Evolutionary conservation across 1,140 invertebrate genomes (phyloP), one percentile per base, ranked within the genome.

Genomic region (Trichonephila clavata): DNA sequence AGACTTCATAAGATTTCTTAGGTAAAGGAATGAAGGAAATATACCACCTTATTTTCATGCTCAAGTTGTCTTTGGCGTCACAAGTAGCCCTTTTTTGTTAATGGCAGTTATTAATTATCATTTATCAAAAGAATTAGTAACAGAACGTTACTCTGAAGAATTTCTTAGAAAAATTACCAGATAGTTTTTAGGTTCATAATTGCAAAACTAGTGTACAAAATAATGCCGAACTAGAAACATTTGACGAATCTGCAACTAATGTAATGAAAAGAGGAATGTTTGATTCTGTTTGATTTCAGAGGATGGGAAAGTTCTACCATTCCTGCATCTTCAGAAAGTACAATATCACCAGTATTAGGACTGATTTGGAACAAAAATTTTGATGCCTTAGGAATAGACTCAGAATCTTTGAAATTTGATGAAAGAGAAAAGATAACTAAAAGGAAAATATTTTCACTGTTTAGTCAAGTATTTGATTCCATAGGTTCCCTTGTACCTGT

Each of bases 171-270:
- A 39, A 83, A n/a, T 43, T 91, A 20, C 43, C 8, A 32, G 27
- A 60, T 32, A 90, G 88, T 24, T 91, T 83, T 65, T 91, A 83
- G 50, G 90, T 83, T 0, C 77, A 61, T 18, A 91, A 91, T 65
- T 50, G n/a, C 16, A 13, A 32, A 32, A 88, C 86, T 7, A 39
- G 10, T 50, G 32, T 65, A 21, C 24, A 21, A 20, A 20, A 21
- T 65, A 14, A 43, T 20, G 18, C 60, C 0, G 18, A 88, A 63
- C 32, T 39, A n/a, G 86, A 88, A 65, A 63, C 5, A 43, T 68
- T 88, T 14, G 59, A 68, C 4, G 21, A 65, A 65, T 21, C 13
- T 20, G 61, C 86, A 20, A 88, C 27, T 32, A n/a, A 88, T 21
- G 21, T 88, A 68, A 88, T 88, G 86, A 68, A 68, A 50, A 8